These are phyloP conservation scores for Stichopus chloronotus DNA, from an alignment of 35 echinoderm and acorn worm genomes.

Conservation along the genomic window DNA sequence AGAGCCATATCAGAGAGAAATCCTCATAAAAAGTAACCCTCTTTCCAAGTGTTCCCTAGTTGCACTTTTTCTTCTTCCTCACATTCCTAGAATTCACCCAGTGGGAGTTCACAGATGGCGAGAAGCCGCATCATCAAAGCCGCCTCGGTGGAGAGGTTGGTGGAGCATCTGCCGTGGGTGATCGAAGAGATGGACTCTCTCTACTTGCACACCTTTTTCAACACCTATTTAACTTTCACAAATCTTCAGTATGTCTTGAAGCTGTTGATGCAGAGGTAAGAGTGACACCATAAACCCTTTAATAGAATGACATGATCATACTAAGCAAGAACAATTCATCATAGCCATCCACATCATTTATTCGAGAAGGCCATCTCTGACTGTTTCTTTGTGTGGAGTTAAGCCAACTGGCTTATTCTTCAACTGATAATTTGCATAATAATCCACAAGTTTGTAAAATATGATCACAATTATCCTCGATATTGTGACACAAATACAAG, in stretches of 20 bases:
- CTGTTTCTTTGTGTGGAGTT: background rate
- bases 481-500: no score
- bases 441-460: no score
- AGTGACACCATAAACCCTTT: background rate
- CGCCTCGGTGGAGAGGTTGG: conserved; percentile 72
- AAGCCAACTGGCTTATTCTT: no score
- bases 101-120: conserved; percentile 69
- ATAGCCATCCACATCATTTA: background rate
- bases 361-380: background rate
- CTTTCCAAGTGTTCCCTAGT: background rate
- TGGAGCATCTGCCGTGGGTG: conserved; percentile 73
- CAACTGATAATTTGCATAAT: no score
- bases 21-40: background rate
- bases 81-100: conserved; percentile 41
- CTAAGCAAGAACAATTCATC: background rate
- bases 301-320: background rate
- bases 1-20: background rate
- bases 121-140: conserved; percentile 81
- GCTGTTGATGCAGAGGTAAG: conserved; percentile 84
- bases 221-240: conserved; percentile 91
- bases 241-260: conserved; percentile 69
- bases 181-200: conserved; percentile 85
- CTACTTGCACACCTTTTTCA: conserved; percentile 92
- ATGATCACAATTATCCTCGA: no score
- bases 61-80: background rate